Evolutionary conservation across 2,797 vertebrate species (phyloP).

Genomic region (Chelon auratus): DNA sequence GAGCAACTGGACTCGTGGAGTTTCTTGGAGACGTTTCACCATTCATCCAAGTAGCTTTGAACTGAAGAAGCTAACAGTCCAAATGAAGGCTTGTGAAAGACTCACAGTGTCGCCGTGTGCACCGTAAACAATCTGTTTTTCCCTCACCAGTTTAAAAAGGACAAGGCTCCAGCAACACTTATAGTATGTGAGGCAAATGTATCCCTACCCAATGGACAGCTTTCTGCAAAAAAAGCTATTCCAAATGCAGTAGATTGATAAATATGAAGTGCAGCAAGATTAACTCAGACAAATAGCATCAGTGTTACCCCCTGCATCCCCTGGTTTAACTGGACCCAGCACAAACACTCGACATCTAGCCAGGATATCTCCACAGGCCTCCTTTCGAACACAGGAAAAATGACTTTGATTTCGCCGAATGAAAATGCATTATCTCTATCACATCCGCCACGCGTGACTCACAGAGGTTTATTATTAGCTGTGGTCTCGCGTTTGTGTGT

Average conservation of each 20-base stretch:
- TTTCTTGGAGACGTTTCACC: too few relatives aligned
- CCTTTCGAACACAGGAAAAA: slow-evolving; percentile 49
- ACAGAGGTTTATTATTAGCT: slow-evolving; percentile 53
- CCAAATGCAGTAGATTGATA: not conserved
- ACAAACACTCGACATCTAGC: not conserved
- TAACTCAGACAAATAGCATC: slow-evolving; percentile 52
- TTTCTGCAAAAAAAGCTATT: not conserved
- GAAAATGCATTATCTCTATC: slow-evolving; percentile 46
- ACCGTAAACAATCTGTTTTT: not conserved
- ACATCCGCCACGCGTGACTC: slow-evolving; percentile 28
- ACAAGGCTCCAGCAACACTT: too few relatives aligned
- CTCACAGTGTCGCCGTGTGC: too few relatives aligned
- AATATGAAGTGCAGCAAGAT: slow-evolving; percentile 3
- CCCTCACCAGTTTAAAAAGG: too few relatives aligned
- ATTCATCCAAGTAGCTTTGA: too few relatives aligned
- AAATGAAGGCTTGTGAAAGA: not conserved
- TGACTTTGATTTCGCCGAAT: slow-evolving; percentile 54
- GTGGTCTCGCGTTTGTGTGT: not conserved
- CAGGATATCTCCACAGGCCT: slow-evolving; percentile 28
- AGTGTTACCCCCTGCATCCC: slow-evolving; percentile 16
- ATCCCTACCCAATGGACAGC: too few relatives aligned
- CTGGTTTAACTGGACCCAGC: slow-evolving; percentile 2
- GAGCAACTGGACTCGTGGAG: too few relatives aligned
- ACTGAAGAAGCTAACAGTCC: not conserved
- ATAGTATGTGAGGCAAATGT: too few relatives aligned